Evolutionary conservation across 2,113 vertebrate species (phyloP), one percentile per base, ranked within the genome.

Genomic region (Lepisosteus oculatus): DNA sequence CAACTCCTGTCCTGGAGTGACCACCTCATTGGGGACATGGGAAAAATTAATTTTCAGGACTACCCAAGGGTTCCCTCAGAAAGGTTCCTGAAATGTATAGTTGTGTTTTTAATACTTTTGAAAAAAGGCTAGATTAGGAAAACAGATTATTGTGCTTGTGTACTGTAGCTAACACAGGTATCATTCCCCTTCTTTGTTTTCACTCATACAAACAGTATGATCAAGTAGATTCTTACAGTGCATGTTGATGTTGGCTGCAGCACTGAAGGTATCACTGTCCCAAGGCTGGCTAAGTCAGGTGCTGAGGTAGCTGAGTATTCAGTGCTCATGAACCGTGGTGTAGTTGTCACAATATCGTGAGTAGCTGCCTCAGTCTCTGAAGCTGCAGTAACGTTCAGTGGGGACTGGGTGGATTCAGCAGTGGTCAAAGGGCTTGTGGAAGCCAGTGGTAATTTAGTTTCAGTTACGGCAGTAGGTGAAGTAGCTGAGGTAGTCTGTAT

Each of bases 221-320:
- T 61, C 7, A 61, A 51, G 29, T 11, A 61, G 59, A 55, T 45
- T 73, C 90, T 87, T 79, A 92, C 91, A 65, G 86, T 92, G 76
- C 91, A 93, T 12, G 88, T 84, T 2, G 85, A 76, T 1, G 88
- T 90, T 59, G 90, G 86, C 67, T 84, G 61, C 11, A 88, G 7
- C 8, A 90, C 84, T 0, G 86, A 81, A 62, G 78, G 78, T 43
- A 69, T 55, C 4, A 74, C 73, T 15, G 84, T 86, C 64, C 83
- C 76, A 54, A 66, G n/a, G 56, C 59, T 47, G 8, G 67, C 14
- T 45, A 82, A 79, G 57, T 84, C 81, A 43, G 79, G 75, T 3
- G 71, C 64, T 6, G 76, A 61, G 56, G 71, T 51, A 56, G 74
- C 69, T 4, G 80, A 74, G n/a, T 79, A 76, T 29, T 74, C 73